Evolutionary conservation across 2,888 invertebrate species (phyloP).

Genomic region (Habrosyne pyritoides): DNA sequence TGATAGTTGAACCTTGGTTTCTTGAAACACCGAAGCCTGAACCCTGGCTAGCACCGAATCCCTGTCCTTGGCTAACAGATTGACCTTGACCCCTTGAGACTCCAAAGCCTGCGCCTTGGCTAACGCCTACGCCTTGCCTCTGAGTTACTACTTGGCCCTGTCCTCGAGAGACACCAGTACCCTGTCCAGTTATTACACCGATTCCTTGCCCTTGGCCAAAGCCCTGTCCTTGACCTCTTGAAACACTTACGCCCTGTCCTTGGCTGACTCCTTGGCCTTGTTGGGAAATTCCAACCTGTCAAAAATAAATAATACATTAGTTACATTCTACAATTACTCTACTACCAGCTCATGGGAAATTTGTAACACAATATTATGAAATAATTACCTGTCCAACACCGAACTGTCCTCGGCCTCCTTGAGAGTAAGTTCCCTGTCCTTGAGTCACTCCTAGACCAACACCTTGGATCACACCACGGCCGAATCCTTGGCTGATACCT

Average conservation of each 20-base stretch:
- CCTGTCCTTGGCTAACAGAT: conserved; percentile 21
- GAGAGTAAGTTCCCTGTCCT: conserved; percentile 38
- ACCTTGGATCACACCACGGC: conserved; percentile 19
- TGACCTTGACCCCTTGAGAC: conserved; percentile 24
- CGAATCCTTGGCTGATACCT: conserved; percentile 7
- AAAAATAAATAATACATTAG: no score
- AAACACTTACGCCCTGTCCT: conserved; percentile 21
- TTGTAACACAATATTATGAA: not conserved
- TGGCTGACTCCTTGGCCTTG: conserved; percentile 27
- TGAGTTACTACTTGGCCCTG: conserved; percentile 15
- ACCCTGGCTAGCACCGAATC: conserved; percentile 13
- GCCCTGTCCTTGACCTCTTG: conserved; percentile 21
- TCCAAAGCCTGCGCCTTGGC: conserved; percentile 3
- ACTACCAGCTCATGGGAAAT: no score
- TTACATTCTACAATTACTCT: no score
- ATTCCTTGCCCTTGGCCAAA: conserved; percentile 19
- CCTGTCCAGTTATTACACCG: conserved; percentile 22
- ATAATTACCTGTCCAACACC: conserved; percentile 44
- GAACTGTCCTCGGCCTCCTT: conserved; percentile 44
- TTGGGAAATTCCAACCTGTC: conserved; percentile 26
- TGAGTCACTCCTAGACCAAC: conserved; percentile 29
- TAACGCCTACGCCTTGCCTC: conserved; percentile 20
- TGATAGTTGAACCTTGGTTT: conserved; percentile 25
- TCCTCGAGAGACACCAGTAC: conserved; percentile 22
- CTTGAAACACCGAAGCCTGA: conserved; percentile 10